Base-by-base conservation (phyloP, 2,113 vertebrate species). In the Emberiza fucata region DNA sequence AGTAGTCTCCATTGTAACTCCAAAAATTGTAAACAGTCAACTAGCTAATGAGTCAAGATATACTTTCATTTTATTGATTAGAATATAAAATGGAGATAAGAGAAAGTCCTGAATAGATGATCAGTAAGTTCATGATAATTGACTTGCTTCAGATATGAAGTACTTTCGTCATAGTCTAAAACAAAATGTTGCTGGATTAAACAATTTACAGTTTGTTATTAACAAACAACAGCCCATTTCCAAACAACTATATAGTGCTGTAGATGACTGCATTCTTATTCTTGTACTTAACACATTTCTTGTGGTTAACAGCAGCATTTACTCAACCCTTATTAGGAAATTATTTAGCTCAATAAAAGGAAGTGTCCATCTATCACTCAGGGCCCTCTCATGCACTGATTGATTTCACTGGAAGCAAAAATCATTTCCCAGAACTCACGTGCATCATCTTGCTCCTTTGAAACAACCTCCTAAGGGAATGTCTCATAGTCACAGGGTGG, bases 281-380 rank as follows among this genome's bases (percentile, higher is more conserved):
- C 76, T 84, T 82, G 72, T 84, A 66, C 56, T 83, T 96, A 80
- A 93, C 71, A 37, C 5, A 54, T 81, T 86, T 80, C 47, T 96
- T 94, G 73, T 82, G 94, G 96, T 96, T 96, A 95, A 95, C 92
- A 97, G 90, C 88, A 97, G 75, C 87, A 95, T 96, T 95, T 95
- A 85, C 96, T 97, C 92, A 96, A 97, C 61, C 31, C 83, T 96
- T 94, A 97, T 96, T 97, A 83, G 75, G 94, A 97, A 97, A 97
- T 96, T 96, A 96, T 97, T 96, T 90, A 91, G 84, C 92, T 96
- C 96, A 85, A 95, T 95, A 97, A 96, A 97, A 97, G 94, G 86
- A 94, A 96, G 63, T 51, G 90, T 97, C 94, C 83, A 50, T 83
- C 96, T 85, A 95, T 96, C 96, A 93, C 21, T 80, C 68, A 79